Base-by-base conservation (phyloP, 2,797 vertebrate species). In the Furcifer pardalis region DNA sequence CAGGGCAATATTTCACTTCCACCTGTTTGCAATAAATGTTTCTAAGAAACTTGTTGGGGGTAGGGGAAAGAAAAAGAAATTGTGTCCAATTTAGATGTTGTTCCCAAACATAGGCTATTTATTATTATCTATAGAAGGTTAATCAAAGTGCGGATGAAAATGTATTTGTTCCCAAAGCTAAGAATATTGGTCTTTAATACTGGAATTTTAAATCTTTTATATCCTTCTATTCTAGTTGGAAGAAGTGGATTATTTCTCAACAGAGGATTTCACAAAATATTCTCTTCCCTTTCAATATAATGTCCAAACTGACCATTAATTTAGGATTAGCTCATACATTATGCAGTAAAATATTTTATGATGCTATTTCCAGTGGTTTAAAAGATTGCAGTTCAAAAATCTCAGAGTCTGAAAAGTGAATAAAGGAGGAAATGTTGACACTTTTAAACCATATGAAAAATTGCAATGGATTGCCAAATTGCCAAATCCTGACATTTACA, bases 391-490 rank as follows among this genome's bases (percentile, higher is more conserved):
- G 17, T 82, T 89, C 87, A 93, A 84, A 56, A 86, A 93, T 86
- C 87, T 83, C 27, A 62, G 74, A 94, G 93, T 79, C 86, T 89
- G 85, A 77, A 75, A 7, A 23, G 80, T 63, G 89, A 66, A 80
- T 25, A 72, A 85, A 68, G 91, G 91, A 84, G 80, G 35, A 89
- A 92, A 94, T n/a, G 35, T 88, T 88, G 94, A 88, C 0, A 12
- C 94, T 92, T 91, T 91, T 93, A 95, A 94, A 92, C 78, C 82
- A 86, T 60, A 19, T 46, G 15, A 83, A 93, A 95, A 90, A 91
- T 90, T 89, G 89, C 91, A 89, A 90, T 79, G 85, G 91, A 91
- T 87, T 93, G 89, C 90, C 91, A 83, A 90, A 93, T 77, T 82
- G 89, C n/a, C 88, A 87, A 66, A 79, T 82, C 77, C 74, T 52